Base-by-base conservation (phyloP, 1,140 invertebrate species). In the Eumeta japonica region DNA sequence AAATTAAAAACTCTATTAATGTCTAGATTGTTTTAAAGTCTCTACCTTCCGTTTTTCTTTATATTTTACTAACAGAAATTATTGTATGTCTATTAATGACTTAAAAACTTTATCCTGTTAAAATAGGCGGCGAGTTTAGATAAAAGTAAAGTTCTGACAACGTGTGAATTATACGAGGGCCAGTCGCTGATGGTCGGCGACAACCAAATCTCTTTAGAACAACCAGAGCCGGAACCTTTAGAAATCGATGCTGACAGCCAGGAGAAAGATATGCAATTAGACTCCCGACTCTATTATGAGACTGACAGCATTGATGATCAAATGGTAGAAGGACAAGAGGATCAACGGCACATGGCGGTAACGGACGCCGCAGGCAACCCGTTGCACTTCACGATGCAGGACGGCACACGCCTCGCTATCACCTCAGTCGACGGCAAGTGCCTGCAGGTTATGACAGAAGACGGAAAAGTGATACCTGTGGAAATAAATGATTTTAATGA, bases 361-460 rank as follows among this genome's bases (percentile, higher is more conserved):
- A 81, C 80, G 2, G 84, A 85, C 62, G 79, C 82, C 44, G 76
- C 83, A 35, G 84, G 84, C 10, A 86, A 85, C 62, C 78, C 83
- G 4, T 73, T 87, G 17, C 82, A 81, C 36, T 77, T 87, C 42
- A 84, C 83, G 0, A 80, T 84, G 45, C 78, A 82, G 49, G 82
- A 86, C 54, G 84, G 84, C 5, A 77, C 81, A 3, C 72, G 75
- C 28, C 76, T 81, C 7, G 75, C 79, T 2, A 74, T 78, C 38
- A 73, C 68, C 3, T 71, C 68, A 1, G 52, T 65, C 3, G 71
- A 76, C 30, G 54, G 11, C 44, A 52, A 27, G 11, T 29, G 5
- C 19, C 52, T 55, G 2, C 63, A 78, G 60, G 70, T 79, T 1
- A 62, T 75, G 7, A 78, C 74, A 2, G 51, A 70, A 35, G 76